These are phyloP conservation scores for Pseudorhiza aurosa DNA, from an alignment of 30 jellyfish, hydroid and myxozoan species.

Conservation along the genomic window DNA sequence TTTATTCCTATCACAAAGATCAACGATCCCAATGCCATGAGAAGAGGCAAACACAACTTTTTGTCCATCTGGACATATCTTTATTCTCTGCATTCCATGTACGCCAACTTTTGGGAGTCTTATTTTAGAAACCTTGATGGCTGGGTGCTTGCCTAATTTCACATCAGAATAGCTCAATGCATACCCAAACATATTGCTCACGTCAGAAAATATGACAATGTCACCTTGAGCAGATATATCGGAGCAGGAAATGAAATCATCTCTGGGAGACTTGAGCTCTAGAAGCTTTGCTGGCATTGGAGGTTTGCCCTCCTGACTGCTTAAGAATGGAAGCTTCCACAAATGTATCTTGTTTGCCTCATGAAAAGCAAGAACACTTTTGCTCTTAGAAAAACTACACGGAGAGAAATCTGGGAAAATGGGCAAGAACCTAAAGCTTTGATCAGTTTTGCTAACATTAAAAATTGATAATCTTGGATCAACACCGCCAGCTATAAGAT, in stretches of 20 bases:
- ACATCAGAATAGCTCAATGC: background rate
- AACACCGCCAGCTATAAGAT: slow-evolving; percentile 75
- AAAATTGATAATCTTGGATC: slow-evolving; percentile 71
- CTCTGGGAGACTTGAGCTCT: slow-evolving; percentile 47
- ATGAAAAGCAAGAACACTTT: slow-evolving; percentile 43
- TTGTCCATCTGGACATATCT: slow-evolving; percentile 40
- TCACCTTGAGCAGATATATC: slow-evolving; percentile 70
- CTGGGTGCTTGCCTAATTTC: background rate
- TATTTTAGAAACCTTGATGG: slow-evolving; percentile 18
- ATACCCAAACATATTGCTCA: slow-evolving; percentile 8
- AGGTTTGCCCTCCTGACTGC: background rate
- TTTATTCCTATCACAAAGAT: background rate
- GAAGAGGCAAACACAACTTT: slow-evolving; percentile 21
- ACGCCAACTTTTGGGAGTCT: slow-evolving; percentile 15
- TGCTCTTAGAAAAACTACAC: slow-evolving; percentile 36
- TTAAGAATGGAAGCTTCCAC: slow-evolving; percentile 64
- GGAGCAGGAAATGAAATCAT: slow-evolving; percentile 37
- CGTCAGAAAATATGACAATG: slow-evolving; percentile 52
- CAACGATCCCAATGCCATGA: slow-evolving; percentile 13
- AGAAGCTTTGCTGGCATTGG: slow-evolving; percentile 42
- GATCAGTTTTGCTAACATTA: background rate
- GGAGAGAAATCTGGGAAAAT: slow-evolving; percentile 33
- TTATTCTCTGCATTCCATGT: slow-evolving; percentile 32
- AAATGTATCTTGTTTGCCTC: slow-evolving; percentile 44
- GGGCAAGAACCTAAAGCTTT: background rate